Conservation (phyloP, 2,113 vertebrate genomes). For the Meleagris gallopavo region DNA sequence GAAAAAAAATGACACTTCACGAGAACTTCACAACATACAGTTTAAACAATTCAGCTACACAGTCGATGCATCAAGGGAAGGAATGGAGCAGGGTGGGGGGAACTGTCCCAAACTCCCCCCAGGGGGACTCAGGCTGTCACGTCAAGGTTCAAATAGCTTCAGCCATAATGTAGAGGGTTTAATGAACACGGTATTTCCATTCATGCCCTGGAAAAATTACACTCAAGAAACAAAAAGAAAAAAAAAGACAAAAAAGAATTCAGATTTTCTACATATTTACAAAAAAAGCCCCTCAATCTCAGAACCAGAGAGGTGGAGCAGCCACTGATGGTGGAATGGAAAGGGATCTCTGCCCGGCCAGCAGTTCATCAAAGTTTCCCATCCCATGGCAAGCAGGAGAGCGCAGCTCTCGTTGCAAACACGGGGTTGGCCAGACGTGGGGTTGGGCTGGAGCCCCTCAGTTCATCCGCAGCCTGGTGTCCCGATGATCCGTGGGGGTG, state of each 20-base stretch:
- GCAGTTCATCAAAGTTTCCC: constrained; percentile 47
- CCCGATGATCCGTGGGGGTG: constrained; percentile 41
- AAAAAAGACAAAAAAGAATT: background rate
- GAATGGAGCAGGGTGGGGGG: background rate
- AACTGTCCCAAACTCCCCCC: background rate
- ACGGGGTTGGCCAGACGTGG: accelerated
- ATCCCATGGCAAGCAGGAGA: background rate
- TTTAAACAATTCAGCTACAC: constrained; percentile 49
- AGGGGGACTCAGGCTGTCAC: background rate
- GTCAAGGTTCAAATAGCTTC: constrained; percentile 11
- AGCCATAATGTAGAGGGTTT: constrained; percentile 19
- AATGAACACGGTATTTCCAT: constrained; percentile 21
- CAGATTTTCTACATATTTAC: constrained; percentile 74
- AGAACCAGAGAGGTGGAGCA: constrained; percentile 61
- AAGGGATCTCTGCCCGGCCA: background rate
- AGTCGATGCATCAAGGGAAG: constrained; percentile 22
- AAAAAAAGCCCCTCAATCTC: constrained; percentile 53
- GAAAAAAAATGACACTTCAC: constrained; percentile 16
- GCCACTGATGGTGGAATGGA: background rate
- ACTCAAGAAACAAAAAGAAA: background rate
- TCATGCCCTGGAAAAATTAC: constrained; percentile 56
- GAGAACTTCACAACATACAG: constrained; percentile 17
- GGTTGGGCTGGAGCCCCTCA: background rate
- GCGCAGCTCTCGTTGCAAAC: background rate
- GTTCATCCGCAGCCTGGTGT: constrained; percentile 56